Conservation (phyloP, 2,113 vertebrate species). For the Machaerirhynchus nigripectus region DNA sequence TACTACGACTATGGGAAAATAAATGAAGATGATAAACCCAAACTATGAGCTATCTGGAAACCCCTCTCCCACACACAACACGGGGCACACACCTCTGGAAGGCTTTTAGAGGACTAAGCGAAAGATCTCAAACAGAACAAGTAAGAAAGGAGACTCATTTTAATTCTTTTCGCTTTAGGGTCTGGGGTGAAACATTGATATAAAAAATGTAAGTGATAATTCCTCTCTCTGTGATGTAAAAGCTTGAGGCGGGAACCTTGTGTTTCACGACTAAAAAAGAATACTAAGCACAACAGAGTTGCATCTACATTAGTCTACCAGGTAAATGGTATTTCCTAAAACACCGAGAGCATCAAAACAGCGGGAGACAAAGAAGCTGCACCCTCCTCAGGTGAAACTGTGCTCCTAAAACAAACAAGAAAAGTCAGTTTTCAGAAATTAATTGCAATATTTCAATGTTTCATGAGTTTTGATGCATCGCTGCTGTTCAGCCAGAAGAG, state of each 20-base stretch:
- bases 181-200: background rate
- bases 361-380: background rate
- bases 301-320: background rate
- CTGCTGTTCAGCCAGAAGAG: slow-evolving; percentile 17
- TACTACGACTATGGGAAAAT: background rate
- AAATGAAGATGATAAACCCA: background rate
- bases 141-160: background rate
- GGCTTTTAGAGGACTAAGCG: background rate
- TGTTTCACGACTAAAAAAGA: background rate
- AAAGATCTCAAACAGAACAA: background rate
- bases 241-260: background rate
- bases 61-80: background rate
- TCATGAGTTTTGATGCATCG: background rate
- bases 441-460: background rate
- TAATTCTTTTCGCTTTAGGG: background rate
- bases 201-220: background rate
- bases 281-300: background rate
- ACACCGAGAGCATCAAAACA: background rate
- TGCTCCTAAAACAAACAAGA: background rate
- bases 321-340: background rate
- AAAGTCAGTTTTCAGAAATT: background rate
- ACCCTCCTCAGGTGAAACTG: background rate
- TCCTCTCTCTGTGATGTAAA: background rate
- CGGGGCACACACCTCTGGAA: background rate
- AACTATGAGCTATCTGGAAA: background rate